A percentile compares a stretch with the other conserved stretches of the same genome.
Conservation (phyloP, 2,797 vertebrate genomes). For the Fratercula arctica region DNA sequence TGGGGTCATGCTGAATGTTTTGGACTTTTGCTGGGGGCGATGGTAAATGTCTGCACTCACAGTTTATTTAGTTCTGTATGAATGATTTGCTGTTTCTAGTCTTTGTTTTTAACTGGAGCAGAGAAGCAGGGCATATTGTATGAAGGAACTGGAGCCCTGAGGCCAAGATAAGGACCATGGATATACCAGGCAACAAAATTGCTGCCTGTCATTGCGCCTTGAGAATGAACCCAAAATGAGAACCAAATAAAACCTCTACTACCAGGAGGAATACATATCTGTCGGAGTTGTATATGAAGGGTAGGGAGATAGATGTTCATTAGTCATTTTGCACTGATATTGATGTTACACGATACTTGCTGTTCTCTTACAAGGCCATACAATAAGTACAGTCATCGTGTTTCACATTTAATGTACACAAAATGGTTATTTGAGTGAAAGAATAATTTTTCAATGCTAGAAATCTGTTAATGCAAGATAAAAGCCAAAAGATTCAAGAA, state of each 20-base stretch:
- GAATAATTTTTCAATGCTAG: neutral
- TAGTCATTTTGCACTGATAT: neutral
- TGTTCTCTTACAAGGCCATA: neutral
- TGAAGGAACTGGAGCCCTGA: neutral
- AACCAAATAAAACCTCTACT: neutral
- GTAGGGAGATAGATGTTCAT: neutral
- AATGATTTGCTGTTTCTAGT: neutral
- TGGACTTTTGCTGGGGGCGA: accelerated
- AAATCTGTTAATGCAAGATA: neutral
- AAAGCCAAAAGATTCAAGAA: neutral
- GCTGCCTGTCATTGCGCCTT: neutral
- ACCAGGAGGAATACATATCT: neutral
- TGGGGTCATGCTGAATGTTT: neutral
- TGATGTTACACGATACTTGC: neutral
- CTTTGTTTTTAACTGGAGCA: neutral
- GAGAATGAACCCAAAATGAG: neutral
- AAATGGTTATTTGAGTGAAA: neutral
- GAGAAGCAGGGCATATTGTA: neutral
- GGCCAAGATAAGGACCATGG: neutral
- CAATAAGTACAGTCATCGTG: neutral
- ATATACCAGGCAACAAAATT: neutral
- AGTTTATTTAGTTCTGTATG: neutral
- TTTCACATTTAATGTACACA: neutral
- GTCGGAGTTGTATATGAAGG: neutral
- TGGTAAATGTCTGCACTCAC: neutral